Evolutionary conservation across 2,888 invertebrate species (phyloP), one percentile per base, ranked within the genome.

Genomic region (Cerastoderma edule): DNA sequence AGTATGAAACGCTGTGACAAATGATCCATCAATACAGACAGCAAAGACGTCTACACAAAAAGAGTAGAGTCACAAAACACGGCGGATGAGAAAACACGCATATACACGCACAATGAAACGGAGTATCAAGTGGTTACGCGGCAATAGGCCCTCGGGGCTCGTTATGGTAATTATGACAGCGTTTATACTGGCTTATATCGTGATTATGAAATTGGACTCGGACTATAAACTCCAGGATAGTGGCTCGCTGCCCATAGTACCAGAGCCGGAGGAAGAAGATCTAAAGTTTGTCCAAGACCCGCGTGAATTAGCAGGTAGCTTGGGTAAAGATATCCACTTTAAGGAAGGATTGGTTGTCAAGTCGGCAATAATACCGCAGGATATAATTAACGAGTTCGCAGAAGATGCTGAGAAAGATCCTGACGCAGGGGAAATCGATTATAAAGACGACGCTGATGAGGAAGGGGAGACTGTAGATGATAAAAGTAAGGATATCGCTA

Each of bases 181-280:
- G 32, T 76, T 76, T 28, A 68, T 76, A 19, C 33, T 66, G 5
- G 67, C 72, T 10, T 76, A 76, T 50, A 27, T 70, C 28, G 27
- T 76, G 35, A 76, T 76, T 35, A 60, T 66, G 2, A 67, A 69
- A 57, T 28, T 72, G 13, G 76, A 76, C 28, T 32, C 67, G 32
- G 16, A 53, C 8, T 50, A 57, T n/a, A n/a, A n/a, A n/a, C n/a
- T n/a, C n/a, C n/a, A n/a, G n/a, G n/a, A n/a, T n/a, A n/a, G n/a
- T n/a, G n/a, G n/a, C n/a, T n/a, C n/a, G n/a, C n/a, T n/a, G n/a
- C n/a, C n/a, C n/a, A n/a, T n/a, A n/a, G n/a, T n/a, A n/a, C n/a
- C n/a, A n/a, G n/a, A n/a, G n/a, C n/a, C n/a, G n/a, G n/a, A n/a
- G n/a, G n/a, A n/a, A n/a, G n/a, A n/a, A n/a, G n/a, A n/a, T n/a